Conservation (phyloP, 1,140 invertebrate species). For the Achatina immaculata region DNA sequence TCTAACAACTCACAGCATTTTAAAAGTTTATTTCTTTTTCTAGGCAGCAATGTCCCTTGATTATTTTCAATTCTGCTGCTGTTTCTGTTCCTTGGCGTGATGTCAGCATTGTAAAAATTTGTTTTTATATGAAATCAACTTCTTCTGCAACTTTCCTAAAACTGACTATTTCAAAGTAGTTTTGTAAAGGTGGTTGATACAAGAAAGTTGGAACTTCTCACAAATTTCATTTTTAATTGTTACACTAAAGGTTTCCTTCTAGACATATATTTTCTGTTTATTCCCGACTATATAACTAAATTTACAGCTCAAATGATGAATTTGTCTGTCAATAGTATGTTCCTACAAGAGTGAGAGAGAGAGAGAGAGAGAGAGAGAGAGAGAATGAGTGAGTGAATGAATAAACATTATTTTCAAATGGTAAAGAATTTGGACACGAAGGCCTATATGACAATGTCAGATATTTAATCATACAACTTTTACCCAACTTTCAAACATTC, state of each 20-base stretch:
- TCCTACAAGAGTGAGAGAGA: too few relatives aligned
- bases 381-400: too few relatives aligned
- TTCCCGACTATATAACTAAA: too few relatives aligned
- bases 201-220: neutral
- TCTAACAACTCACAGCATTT: neutral
- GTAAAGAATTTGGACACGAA: too few relatives aligned
- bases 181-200: neutral
- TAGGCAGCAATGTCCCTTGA: neutral
- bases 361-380: too few relatives aligned
- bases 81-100: neutral
- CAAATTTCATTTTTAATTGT: neutral
- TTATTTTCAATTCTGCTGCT: neutral
- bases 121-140: neutral
- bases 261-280: neutral
- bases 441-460: too few relatives aligned
- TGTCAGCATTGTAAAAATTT: neutral
- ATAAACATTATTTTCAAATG: too few relatives aligned
- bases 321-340: too few relatives aligned
- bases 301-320: too few relatives aligned
- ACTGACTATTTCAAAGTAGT: neutral
- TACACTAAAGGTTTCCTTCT: neutral
- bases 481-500: too few relatives aligned
- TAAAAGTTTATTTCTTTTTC: neutral
- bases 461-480: too few relatives aligned
- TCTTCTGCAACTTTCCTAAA: neutral